Conservation (phyloP, 2,113 vertebrate genomes). For the Ancistrus triradiatus region DNA sequence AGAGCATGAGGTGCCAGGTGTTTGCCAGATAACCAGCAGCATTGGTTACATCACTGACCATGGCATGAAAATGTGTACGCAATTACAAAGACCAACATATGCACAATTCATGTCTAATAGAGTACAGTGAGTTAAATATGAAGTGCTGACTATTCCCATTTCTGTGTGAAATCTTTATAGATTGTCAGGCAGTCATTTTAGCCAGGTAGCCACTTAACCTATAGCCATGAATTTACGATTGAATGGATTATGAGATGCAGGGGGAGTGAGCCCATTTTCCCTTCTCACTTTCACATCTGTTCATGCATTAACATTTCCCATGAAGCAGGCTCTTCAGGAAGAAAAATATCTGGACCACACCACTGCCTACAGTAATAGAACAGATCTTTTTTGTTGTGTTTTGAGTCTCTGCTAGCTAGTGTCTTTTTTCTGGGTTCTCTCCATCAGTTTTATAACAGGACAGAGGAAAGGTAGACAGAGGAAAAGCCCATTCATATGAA, state of each 20-base stretch:
- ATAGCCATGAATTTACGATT: not conserved
- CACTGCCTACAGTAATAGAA: slow-evolving; percentile 15
- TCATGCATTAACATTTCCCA: slow-evolving; percentile 14
- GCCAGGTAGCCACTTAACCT: not conserved
- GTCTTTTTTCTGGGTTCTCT: not conserved
- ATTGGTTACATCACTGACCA: too few relatives aligned
- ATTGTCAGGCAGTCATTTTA: not conserved
- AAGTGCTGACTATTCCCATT: too few relatives aligned
- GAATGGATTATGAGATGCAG: not conserved
- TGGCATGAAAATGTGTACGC: too few relatives aligned
- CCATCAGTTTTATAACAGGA: slow-evolving; percentile 10
- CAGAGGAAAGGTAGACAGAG: not conserved
- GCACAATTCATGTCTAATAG: too few relatives aligned
- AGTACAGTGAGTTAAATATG: too few relatives aligned
- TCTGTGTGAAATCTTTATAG: not conserved
- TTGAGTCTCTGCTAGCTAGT: too few relatives aligned
- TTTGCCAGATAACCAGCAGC: too few relatives aligned
- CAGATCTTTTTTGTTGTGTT: not conserved
- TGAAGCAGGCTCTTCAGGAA: slow-evolving; percentile 18
- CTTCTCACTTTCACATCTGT: slow-evolving; percentile 33
- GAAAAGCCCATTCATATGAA: slow-evolving; percentile 16
- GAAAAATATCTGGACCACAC: slow-evolving; percentile 15
- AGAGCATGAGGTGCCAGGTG: too few relatives aligned
- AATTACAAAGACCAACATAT: too few relatives aligned
- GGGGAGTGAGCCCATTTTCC: slow-evolving; percentile 1